Conservation (phyloP, 2,797 vertebrate genomes). For the Hippopotamyrus pictus region DNA sequence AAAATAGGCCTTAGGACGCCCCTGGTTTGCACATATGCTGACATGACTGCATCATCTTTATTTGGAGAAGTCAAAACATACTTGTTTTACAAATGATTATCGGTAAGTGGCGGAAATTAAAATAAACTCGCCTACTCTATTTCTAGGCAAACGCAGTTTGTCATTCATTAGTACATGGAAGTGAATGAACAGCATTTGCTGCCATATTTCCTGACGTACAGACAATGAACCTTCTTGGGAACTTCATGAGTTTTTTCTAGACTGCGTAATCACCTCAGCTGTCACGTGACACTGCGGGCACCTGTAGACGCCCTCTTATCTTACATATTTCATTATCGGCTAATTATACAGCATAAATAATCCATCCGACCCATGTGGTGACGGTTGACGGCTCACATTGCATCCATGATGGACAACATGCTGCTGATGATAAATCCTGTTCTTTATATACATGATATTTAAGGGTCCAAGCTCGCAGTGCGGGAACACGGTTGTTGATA, state of each 20-base stretch:
- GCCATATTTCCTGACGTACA: background rate
- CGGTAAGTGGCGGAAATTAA: no score
- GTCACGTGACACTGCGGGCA: background rate
- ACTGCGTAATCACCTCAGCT: background rate
- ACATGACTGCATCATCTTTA: background rate
- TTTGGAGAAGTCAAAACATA: background rate
- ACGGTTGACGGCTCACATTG: background rate
- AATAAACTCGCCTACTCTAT: background rate
- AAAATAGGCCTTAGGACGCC: no score
- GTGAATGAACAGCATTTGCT: background rate
- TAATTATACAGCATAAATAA: background rate
- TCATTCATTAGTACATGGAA: background rate
- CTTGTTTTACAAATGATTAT: background rate
- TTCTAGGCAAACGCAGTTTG: background rate
- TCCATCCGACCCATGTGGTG: background rate
- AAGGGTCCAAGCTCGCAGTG: background rate
- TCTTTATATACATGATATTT: background rate
- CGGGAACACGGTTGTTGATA: background rate
- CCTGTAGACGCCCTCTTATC: background rate
- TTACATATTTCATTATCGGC: background rate
- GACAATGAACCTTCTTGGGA: background rate
- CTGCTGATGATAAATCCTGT: background rate
- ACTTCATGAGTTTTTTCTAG: background rate
- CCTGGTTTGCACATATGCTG: background rate
- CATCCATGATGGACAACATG: background rate